Evolutionary conservation across 2,888 invertebrate species (phyloP).

Genomic region (Acleris literana): DNA sequence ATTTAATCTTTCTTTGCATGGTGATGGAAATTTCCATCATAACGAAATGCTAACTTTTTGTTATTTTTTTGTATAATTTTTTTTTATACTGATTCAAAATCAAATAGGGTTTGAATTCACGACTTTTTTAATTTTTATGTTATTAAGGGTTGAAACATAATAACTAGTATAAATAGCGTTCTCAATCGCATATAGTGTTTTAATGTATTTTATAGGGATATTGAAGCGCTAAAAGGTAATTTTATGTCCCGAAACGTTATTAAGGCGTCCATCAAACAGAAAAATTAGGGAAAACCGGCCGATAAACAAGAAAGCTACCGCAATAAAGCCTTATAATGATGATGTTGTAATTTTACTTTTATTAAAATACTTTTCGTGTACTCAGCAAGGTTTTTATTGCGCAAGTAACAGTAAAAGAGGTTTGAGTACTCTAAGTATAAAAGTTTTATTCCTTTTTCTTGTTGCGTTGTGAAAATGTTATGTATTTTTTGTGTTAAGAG

Average conservation of each 20-base stretch:
- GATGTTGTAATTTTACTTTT: constrained; percentile 37
- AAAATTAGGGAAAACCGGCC: constrained; percentile 18
- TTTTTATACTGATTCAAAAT: too few species aligned
- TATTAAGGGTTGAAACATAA: too few species aligned
- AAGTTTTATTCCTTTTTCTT: constrained; percentile 24
- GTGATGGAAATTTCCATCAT: too few species aligned
- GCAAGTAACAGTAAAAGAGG: constrained; percentile 24
- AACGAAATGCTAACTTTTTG: too few species aligned
- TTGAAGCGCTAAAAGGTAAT: constrained; percentile 11
- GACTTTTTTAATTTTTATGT: too few species aligned
- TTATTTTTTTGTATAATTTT: too few species aligned
- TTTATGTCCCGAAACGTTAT: constrained; percentile 28
- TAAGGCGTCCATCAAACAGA: constrained; percentile 14
- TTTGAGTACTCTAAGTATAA: constrained; percentile 23
- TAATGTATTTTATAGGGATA: constrained; percentile 20
- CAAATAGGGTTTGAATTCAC: too few species aligned
- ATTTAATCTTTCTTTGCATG: too few species aligned
- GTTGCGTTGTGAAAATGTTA: constrained; percentile 17
- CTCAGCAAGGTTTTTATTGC: constrained; percentile 32
- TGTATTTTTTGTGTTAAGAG: constrained; percentile 17
- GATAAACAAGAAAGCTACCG: constrained; percentile 26
- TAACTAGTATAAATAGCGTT: background rate
- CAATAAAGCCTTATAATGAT: constrained; percentile 36
- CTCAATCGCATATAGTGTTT: background rate
- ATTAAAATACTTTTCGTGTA: constrained; percentile 37